Evolutionary conservation across 2,888 invertebrate species (phyloP).

Genomic region (Apamea anceps): DNA sequence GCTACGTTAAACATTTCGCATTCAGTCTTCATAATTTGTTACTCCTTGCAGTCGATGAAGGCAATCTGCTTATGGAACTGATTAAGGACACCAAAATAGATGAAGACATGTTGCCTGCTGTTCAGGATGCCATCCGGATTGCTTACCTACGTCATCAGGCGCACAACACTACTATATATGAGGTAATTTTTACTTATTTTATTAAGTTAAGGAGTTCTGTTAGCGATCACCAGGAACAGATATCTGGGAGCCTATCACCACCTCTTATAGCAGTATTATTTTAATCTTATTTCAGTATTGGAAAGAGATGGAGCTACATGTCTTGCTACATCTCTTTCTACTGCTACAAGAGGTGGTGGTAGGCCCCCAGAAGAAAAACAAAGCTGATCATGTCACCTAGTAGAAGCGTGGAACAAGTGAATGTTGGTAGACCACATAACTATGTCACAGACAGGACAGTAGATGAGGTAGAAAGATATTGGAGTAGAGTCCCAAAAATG

Average conservation of each 20-base stretch:
- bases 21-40: not conserved
- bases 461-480: not conserved
- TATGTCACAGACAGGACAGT: not conserved
- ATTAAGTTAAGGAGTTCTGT: not conserved
- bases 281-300: not conserved
- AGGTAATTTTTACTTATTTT: slow-evolving; percentile 61
- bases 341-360: too few species aligned
- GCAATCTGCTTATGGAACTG: slow-evolving; percentile 72
- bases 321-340: not conserved
- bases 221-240: not conserved
- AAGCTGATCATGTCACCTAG: not conserved
- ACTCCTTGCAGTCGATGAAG: slow-evolving; percentile 72
- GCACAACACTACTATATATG: slow-evolving; percentile 58
- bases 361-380: not conserved
- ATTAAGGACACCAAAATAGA: slow-evolving; percentile 69
- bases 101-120: slow-evolving; percentile 63
- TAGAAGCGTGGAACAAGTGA: not conserved
- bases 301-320: not conserved
- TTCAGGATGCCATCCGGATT: slow-evolving; percentile 71
- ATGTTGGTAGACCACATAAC: not conserved
- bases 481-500: not conserved
- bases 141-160: slow-evolving; percentile 73
- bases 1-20: not conserved
- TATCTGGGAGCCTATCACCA: not conserved
- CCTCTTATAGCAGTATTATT: not conserved